Base-by-base conservation (phyloP, 1,140 invertebrate species). In the Diploscapter pachys region DNA sequence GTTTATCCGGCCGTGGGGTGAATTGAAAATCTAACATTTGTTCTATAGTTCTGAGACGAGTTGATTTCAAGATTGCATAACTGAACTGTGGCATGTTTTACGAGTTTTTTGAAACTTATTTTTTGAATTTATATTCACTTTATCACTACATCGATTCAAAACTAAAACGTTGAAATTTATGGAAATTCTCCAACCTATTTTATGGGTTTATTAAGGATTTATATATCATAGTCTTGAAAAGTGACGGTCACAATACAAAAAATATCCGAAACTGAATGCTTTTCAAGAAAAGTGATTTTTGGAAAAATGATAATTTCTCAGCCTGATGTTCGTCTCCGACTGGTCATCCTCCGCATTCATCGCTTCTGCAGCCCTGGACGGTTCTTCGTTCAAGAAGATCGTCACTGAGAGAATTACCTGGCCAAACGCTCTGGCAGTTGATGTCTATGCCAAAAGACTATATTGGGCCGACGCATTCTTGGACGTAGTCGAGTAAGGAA, bases 381-480 rank as follows among this genome's bases (percentile, higher is more conserved):
- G 96, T 0, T 92, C 90, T 0, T 92, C 92, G 82, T 88, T 94
- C 4, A 88, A 91, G 75, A 89, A 91, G 0, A 82, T 98, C 3
- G 91, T 97, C 2, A 90, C 90, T 0, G 91, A 92, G 57, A 78
- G 89, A 75, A 90, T 98, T 4, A 89, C 92, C 5, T 91, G 92
- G 82, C 95, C 95, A 0, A 91, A 92, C 2, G 93, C 93, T 0
- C 82, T 99, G 0, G 89, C 93, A 0, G 91, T 99, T 50, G 96
- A 99, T 85, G 92, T 92, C 80, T 82, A 81, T 73, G 90, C 91
- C 0, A 93, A 95, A 81, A 89, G 92, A 0, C 87, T 98, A 2
- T 99, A 94, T 85, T 99, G 95, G 95, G 93, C 92, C 0, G 96
- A 99, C 86, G 91, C 91, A 0, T 98, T 98, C 85, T 86, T 95